Evolutionary conservation across 2,797 vertebrate genomes (phyloP), one percentile per base, ranked within the genome.

Genomic region (Sebastes miniatus): DNA sequence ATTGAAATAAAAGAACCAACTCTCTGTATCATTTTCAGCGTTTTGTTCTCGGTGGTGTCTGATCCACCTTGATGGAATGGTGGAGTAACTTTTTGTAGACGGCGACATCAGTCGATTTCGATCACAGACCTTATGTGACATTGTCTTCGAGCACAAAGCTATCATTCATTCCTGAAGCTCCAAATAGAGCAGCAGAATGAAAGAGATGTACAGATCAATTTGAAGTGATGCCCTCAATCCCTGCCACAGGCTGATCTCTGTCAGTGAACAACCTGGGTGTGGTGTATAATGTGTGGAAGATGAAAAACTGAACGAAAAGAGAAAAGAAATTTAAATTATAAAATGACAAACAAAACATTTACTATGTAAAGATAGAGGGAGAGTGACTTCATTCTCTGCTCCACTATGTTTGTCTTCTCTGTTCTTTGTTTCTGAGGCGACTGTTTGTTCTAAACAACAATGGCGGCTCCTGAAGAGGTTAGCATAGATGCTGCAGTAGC

Each of bases 21-120:
- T 43, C 6, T 65, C 27, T 50, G 36, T 29, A 18, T 11, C 3
- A 18, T 43, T 14, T 36, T 62, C 34, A 43, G 34, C 36, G 22
- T 5, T 14, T 36, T 16, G 22, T 54, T 68, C 50, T 24, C 63
- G 32, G 68, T 39, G 62, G 20, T 16, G 14, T 59, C 61, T 67
- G 59, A 78, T 70, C 65, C 61, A n/a, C 67, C 32, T 56, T 57
- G 62, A 85, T 68, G 34, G 31, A 71, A 64, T 8, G 24, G 16
- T n/a, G 29, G 39, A 52, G 36, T 64, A 27, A 56, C n/a, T 47
- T 61, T 75, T 65, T 69, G 20, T 67, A 22, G 75, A 18, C 9
- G n/a, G 11, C 50, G 54, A 70, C 58, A 70, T 65, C 6, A 69
- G 32, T 73, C 20, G 56, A 67, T 70, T 72, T 47, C 61, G 54